phyloP scores from a whole-genome alignment of 2,888 invertebrate species.

The Drosophila falleni region DNA sequence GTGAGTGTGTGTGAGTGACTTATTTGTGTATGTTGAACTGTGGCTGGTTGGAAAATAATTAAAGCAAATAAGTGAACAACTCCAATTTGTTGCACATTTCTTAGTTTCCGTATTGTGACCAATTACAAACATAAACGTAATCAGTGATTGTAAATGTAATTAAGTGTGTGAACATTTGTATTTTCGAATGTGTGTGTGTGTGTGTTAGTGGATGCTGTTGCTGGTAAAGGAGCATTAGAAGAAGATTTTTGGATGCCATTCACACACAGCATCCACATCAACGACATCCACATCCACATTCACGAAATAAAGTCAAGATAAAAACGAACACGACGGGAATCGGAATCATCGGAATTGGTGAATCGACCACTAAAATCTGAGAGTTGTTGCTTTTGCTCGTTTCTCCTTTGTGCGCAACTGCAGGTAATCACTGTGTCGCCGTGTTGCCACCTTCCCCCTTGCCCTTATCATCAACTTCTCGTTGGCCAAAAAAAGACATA shows the following conservation, averaged over 20 bases:
- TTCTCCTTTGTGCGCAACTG: constrained; percentile 70
- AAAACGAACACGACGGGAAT: constrained; percentile 45
- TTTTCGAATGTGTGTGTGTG: constrained; percentile 12
- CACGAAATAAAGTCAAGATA: constrained; percentile 34
- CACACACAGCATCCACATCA: constrained; percentile 61
- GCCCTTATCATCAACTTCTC: constrained; percentile 2
- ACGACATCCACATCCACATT: constrained; percentile 10
- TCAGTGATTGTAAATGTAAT: constrained; percentile 34
- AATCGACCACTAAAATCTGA: constrained; percentile 41
- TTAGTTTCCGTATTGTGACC: constrained; percentile 24
- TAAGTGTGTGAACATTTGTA: constrained; percentile 19
- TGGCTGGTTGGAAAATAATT: constrained; percentile 67
- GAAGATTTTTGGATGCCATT: constrained; percentile 55
- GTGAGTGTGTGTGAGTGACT: constrained; percentile 19
- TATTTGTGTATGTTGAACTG: constrained; percentile 44
- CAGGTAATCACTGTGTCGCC: constrained; percentile 61
- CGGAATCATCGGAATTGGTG: constrained; percentile 33
- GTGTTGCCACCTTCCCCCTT: background rate
- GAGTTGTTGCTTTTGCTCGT: constrained; percentile 23
- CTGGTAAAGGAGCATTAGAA: constrained; percentile 55
- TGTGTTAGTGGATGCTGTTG: constrained; percentile 56
- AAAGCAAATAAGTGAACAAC: constrained; percentile 69
- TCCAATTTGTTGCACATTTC: constrained; percentile 65
- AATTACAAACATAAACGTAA: constrained; percentile 41
- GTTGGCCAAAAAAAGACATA: background rate